These are phyloP conservation scores for Oncorhynchus tshawytscha DNA, from an alignment of 2,113 vertebrate species.

Conservation along the genomic window DNA sequence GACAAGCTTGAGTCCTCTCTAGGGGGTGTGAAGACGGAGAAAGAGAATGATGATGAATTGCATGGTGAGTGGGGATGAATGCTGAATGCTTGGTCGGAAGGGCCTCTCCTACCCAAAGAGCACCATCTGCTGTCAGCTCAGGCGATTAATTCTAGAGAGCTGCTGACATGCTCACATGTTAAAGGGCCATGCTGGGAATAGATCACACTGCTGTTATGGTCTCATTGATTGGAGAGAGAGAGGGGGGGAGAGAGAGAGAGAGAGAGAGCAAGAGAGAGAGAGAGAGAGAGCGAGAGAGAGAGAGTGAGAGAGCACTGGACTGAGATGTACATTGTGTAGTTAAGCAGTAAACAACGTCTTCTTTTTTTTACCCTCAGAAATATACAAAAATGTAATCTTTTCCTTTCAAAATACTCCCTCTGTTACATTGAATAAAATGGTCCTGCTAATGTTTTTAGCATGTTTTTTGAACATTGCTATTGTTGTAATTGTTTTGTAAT, in stretches of 20 bases:
- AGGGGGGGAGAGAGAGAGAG: no score
- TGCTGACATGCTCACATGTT: constrained; percentile 55
- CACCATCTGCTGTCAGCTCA: constrained; percentile 79
- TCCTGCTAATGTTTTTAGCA: no score
- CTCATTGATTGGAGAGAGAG: not conserved
- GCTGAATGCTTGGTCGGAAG: not conserved
- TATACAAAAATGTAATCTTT: not conserved
- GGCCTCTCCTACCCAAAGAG: constrained; percentile 72
- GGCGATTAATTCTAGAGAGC: constrained; percentile 63
- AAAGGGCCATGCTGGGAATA: constrained; percentile 30
- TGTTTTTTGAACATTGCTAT: no score
- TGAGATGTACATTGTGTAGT: constrained; percentile 5
- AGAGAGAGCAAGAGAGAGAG: no score
- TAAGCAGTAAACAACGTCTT: constrained; percentile 15
- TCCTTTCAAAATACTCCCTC: not conserved
- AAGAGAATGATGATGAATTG: constrained; percentile 74
- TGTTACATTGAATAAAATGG: not conserved
- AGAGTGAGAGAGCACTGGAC: not conserved
- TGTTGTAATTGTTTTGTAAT: no score
- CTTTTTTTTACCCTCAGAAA: not conserved
- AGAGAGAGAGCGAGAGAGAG: not conserved
- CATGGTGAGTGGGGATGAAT: constrained; percentile 41
- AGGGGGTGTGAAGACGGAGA: constrained; percentile 55
- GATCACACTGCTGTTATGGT: not conserved
- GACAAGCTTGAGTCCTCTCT: constrained; percentile 64